Percentiles rank a stretch among this genome's conserved stretches.
Evolutionary conservation across 2,797 vertebrate genomes (phyloP).

Genomic region (Lithobates pipiens): DNA sequence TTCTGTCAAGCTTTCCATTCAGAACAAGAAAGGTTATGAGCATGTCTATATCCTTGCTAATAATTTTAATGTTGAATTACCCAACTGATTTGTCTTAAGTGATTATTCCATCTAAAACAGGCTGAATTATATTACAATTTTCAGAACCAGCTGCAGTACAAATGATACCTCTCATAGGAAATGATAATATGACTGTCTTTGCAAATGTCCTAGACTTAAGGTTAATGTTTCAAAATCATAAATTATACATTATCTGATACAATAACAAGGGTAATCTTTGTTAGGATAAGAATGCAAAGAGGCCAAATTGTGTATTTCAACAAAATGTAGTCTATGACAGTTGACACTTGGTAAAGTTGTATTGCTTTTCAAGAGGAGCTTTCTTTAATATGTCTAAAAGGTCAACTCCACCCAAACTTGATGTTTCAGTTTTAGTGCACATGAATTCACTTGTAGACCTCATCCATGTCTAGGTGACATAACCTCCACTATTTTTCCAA

Average conservation of each 20-base stretch:
- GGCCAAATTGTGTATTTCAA: constrained; percentile 6
- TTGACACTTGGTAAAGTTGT: background rate
- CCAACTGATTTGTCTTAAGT: constrained; percentile 64
- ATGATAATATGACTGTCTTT: constrained; percentile 61
- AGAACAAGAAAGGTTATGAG: constrained; percentile 60
- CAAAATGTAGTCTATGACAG: constrained; percentile 8
- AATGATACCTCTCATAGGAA: constrained; percentile 62
- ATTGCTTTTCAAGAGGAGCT: background rate
- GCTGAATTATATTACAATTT: constrained; percentile 67
- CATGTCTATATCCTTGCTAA: constrained; percentile 66
- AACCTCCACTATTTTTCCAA: too few relatives aligned
- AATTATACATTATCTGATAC: constrained; percentile 48
- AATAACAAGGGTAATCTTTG: constrained; percentile 27
- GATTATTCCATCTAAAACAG: constrained; percentile 62
- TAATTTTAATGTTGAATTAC: constrained; percentile 64
- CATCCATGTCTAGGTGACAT: too few relatives aligned
- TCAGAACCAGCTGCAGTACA: constrained; percentile 64
- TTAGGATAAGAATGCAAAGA: constrained; percentile 7
- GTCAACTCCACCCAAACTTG: background rate
- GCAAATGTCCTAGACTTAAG: constrained; percentile 65
- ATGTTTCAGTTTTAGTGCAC: background rate
- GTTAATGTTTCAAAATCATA: constrained; percentile 64
- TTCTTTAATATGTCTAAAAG: background rate
- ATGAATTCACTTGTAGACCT: too few relatives aligned
- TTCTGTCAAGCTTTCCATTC: constrained; percentile 57